Conservation (phyloP, 2,797 vertebrate species). For the Chromobotia macracanthus region DNA sequence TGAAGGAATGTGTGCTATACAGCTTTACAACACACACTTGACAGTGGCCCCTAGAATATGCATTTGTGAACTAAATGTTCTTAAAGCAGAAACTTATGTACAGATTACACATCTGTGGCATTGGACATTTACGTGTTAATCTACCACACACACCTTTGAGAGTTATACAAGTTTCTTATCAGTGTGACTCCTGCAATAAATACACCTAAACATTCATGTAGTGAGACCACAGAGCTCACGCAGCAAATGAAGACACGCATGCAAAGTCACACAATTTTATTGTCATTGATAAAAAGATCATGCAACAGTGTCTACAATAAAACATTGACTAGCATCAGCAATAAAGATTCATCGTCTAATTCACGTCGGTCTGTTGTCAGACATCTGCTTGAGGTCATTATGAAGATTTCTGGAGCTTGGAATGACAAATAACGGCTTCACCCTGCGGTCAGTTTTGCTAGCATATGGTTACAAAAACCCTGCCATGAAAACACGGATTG, state of each 20-base stretch:
- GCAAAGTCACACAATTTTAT: conserved; percentile 47
- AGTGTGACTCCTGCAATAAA: too few relatives aligned
- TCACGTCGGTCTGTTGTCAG: conserved; percentile 18
- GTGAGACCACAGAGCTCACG: too few relatives aligned
- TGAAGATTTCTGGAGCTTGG: conserved; percentile 32
- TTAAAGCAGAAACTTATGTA: too few relatives aligned
- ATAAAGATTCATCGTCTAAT: conserved; percentile 39
- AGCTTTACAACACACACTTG: too few relatives aligned
- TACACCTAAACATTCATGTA: too few relatives aligned
- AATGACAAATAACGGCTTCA: conserved; percentile 39
- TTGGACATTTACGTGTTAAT: too few relatives aligned
- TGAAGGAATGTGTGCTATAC: too few relatives aligned
- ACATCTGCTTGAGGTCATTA: conserved; percentile 41
- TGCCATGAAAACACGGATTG: conserved; percentile 28
- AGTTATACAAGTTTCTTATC: too few relatives aligned
- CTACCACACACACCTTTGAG: too few relatives aligned
- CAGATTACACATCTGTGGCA: too few relatives aligned
- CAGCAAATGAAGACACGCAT: not conserved
- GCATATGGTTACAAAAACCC: conserved; percentile 29
- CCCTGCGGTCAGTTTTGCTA: conserved; percentile 41
- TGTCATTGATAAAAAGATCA: conserved; percentile 42
- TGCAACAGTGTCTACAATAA: conserved; percentile 41
- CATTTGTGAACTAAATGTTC: too few relatives aligned
- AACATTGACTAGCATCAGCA: conserved; percentile 34
- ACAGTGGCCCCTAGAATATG: too few relatives aligned